phyloP scores from a whole-genome alignment of 1,140 invertebrate species.

The Brachionus rotundiformis region DNA sequence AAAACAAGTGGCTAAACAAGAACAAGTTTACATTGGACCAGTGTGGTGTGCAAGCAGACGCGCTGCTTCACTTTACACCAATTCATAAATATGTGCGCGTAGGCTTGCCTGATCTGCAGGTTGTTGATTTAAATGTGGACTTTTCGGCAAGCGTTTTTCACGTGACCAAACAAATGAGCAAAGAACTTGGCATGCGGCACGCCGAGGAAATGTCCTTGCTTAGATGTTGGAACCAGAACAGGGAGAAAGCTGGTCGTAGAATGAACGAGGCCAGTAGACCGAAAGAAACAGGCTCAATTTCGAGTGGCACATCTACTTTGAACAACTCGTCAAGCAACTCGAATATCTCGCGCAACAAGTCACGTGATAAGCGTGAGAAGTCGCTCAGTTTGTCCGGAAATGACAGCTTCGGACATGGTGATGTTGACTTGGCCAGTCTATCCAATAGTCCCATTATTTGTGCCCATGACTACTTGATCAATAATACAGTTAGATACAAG shows the following conservation, averaged over 20 bases:
- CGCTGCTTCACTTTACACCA: constrained; percentile 92
- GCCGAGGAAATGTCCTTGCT: constrained; percentile 93
- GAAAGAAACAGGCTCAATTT: constrained; percentile 81
- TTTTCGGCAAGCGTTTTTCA: constrained; percentile 95
- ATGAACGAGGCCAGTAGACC: constrained; percentile 53
- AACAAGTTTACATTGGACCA: constrained; percentile 94
- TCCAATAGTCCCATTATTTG: constrained; percentile 2
- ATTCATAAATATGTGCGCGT: constrained; percentile 92
- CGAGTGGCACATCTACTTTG: constrained; percentile 38
- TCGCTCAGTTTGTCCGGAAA: constrained; percentile 11
- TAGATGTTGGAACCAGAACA: constrained; percentile 53
- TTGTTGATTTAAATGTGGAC: constrained; percentile 87
- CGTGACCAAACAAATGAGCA: constrained; percentile 88
- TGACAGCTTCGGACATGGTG: constrained; percentile 19
- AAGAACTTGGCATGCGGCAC: constrained; percentile 90
- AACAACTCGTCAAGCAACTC: constrained; percentile 23
- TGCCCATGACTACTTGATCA: neutral
- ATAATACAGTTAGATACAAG: constrained; percentile 22
- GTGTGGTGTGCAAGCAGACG: constrained; percentile 92
- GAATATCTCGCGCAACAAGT: neutral
- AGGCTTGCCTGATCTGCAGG: constrained; percentile 87
- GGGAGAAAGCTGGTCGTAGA: neutral
- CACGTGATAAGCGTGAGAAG: constrained; percentile 7
- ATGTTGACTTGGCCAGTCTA: neutral
- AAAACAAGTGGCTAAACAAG: constrained; percentile 88